phyloP scores from a whole-genome alignment of 2,888 invertebrate species.

The Odiellus spinosus region DNA sequence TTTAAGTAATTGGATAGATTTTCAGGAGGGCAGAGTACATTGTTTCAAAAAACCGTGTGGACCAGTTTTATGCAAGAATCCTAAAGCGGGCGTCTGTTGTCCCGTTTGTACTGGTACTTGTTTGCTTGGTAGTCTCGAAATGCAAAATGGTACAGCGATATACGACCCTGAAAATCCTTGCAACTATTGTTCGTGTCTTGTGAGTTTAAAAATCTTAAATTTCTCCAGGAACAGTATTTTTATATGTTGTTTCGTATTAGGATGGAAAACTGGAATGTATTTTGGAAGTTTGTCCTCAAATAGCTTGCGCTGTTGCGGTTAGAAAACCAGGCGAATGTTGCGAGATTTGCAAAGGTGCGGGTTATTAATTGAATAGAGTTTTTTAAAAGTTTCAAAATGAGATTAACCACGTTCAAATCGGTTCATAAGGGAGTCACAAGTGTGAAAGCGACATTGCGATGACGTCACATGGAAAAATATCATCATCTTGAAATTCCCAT shows the following conservation, averaged over 20 bases:
- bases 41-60: conserved; percentile 18
- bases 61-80: conserved; percentile 9
- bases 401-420: not conserved
- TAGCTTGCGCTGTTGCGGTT: conserved; percentile 7
- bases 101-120: conserved; percentile 17
- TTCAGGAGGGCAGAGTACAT: conserved; percentile 17
- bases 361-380: not conserved
- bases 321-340: conserved; percentile 12
- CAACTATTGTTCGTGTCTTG: conserved; percentile 17
- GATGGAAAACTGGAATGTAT: conserved; percentile 14
- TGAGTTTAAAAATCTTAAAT: conserved; percentile 4
- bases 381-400: too few species aligned
- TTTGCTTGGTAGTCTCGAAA: conserved; percentile 9
- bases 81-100: conserved; percentile 15
- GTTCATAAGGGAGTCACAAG: not conserved
- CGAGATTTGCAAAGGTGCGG: conserved; percentile 12
- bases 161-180: conserved; percentile 16
- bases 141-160: conserved; percentile 13
- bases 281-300: conserved; percentile 11
- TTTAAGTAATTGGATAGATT: not conserved
- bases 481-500: too few species aligned
- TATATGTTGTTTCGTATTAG: conserved; percentile 2
- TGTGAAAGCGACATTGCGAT: too few species aligned
- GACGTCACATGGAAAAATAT: too few species aligned
- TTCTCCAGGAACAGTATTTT: not conserved